Base-by-base conservation (phyloP, 2,888 invertebrate species). In the Liopterus haemorrhoidalis region DNA sequence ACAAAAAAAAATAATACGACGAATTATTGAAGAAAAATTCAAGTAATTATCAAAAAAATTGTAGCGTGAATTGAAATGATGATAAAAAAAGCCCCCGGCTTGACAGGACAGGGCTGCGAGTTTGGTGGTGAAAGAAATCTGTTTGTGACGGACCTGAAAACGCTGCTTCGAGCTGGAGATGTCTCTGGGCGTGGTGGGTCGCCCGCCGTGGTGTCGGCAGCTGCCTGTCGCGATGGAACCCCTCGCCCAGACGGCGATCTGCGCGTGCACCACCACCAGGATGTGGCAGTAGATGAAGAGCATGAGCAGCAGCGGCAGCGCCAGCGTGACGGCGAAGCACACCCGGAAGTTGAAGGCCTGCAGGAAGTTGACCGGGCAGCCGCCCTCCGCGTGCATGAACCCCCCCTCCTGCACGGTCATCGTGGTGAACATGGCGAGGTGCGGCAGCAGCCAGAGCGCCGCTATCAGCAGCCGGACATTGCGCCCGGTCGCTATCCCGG, bases 221-320 rank as follows among this genome's bases (percentile, higher is more conserved):
- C 30, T 33, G 2, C 27, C 39, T 1, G 36, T 31, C n/a, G 35
- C 27, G n/a, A 27, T 38, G 2, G 39, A 44, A 9, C 16, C 22
- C 8, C 24, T 61, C 19, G 68, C 64, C 63, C 75, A 69, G 11
- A 62, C 59, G 12, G 65, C 68, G 53, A 76, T 74, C 56, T 78
- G 77, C 32, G 66, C 67, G 27, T 68, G 67, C 1, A 80, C 76
- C 30, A 78, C 73, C 40, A 71, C 57, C 49, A 78, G 70, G 52
- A 81, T 79, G 58, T 76, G 75, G 1, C 70, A 60, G 63, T 81
- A 81, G 52, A 78, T 75, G 54, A 73, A 60, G 4, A 72, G 68
- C 74, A 81, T 80, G 20, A 75, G 52, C 2, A 74, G 52, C 39
- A 80, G 68, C 5, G 79, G 77, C 2, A 71, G 63, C 56, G 79